Percentiles rank a stretch among this genome's conserved stretches.
phyloP scores from a whole-genome alignment of 1,140 invertebrate genomes.

The Bilobella aurantiaca region DNA sequence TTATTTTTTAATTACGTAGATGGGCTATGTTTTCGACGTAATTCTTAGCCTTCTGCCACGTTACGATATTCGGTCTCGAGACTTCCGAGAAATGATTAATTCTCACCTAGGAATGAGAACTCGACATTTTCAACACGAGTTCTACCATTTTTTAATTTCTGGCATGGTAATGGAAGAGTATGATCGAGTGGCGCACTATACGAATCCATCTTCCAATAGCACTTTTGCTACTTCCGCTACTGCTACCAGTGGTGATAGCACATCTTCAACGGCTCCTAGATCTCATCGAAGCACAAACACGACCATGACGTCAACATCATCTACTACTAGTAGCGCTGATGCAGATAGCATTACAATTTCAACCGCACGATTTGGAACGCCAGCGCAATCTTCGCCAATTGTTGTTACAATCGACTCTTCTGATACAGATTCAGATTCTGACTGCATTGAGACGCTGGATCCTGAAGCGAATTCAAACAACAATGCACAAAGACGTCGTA shows the following conservation, averaged over 20 bases:
- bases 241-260: not conserved
- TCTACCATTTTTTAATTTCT: conserved; percentile 14
- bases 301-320: too few species aligned
- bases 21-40: not conserved
- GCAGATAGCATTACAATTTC: too few species aligned
- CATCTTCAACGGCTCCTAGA: not conserved
- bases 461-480: too few species aligned
- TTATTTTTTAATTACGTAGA: too few species aligned
- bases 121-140: conserved; percentile 13
- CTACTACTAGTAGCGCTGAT: too few species aligned
- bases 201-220: too few species aligned
- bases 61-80: conserved; percentile 11
- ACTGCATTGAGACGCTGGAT: too few species aligned
- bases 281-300: not conserved
- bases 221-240: not conserved
- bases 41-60: conserved; percentile 1
- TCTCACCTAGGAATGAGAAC: not conserved
- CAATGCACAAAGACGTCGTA: too few species aligned
- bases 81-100: not conserved
- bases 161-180: conserved; percentile 9
- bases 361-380: too few species aligned
- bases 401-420: too few species aligned
- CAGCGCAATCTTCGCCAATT: too few species aligned
- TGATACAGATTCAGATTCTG: too few species aligned
- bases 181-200: not conserved